A percentile compares a stretch with the other conserved stretches of the same genome.
Evolutionary conservation across 2,888 invertebrate genomes (phyloP).

Genomic region (Monopis laevigella): DNA sequence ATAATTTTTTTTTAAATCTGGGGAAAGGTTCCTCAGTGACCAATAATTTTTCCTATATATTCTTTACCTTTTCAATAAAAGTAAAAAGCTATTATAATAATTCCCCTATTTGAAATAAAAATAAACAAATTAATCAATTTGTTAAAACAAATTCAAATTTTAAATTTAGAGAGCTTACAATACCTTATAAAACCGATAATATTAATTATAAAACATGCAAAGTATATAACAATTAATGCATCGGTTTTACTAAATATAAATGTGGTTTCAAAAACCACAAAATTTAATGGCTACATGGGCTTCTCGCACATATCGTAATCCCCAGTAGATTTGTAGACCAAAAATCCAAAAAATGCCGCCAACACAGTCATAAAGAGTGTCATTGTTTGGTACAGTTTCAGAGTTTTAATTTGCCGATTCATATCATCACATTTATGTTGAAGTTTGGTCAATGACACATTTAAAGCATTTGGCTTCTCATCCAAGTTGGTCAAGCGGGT

Average conservation of each 20-base stretch:
- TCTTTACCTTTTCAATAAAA: too few species aligned
- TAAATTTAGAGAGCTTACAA: background rate
- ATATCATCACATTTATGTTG: conserved; percentile 40
- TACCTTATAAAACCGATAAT: background rate
- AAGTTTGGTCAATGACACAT: conserved; percentile 67
- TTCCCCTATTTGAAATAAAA: too few species aligned
- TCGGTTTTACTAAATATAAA: background rate
- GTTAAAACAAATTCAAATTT: too few species aligned
- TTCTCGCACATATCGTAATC: conserved; percentile 39
- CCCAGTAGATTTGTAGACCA: conserved; percentile 38
- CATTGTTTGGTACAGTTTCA: conserved; percentile 42
- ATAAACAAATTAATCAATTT: too few species aligned
- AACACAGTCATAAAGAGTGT: conserved; percentile 36
- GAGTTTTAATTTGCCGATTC: conserved; percentile 34
- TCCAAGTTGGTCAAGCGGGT: conserved; percentile 23
- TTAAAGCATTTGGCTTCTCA: conserved; percentile 81
- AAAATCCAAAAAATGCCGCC: conserved; percentile 36
- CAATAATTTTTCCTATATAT: too few species aligned
- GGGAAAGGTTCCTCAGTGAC: too few species aligned
- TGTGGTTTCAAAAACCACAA: conserved; percentile 43
- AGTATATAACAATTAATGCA: background rate
- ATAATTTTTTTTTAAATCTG: too few species aligned
- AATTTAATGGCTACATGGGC: conserved; percentile 42
- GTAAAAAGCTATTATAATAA: too few species aligned
- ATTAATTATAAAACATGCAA: background rate